Conservation (phyloP, 2,888 invertebrate species). For the Synanthedon myopaeformis region DNA sequence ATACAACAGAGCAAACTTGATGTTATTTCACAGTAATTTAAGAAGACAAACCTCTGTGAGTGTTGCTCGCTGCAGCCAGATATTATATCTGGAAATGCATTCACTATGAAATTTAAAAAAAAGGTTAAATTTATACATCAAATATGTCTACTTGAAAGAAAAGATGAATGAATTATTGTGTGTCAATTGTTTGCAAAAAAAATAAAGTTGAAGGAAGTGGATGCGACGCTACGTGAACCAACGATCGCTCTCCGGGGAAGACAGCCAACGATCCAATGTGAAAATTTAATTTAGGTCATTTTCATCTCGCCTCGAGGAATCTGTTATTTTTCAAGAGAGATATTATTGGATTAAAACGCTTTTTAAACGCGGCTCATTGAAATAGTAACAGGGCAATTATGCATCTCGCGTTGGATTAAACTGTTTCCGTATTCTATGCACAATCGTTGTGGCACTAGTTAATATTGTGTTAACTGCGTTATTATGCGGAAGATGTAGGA, state of each 20-base stretch:
- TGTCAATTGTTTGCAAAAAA: constrained; percentile 26
- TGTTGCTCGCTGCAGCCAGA: too few species aligned
- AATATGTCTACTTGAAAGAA: constrained; percentile 12
- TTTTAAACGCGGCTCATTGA: neutral
- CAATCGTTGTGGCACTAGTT: constrained; percentile 14
- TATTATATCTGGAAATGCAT: too few species aligned
- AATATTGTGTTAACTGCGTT: constrained; percentile 18
- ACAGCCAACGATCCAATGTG: constrained; percentile 62
- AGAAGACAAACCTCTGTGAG: too few species aligned
- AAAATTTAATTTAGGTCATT: constrained; percentile 66
- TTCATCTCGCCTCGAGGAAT: constrained; percentile 28
- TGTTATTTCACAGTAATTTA: too few species aligned
- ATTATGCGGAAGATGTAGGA: constrained; percentile 15
- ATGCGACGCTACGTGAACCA: constrained; percentile 15
- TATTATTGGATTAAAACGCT: constrained; percentile 2
- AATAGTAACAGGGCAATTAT: constrained; percentile 12
- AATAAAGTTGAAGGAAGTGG: constrained; percentile 6
- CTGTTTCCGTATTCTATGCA: constrained; percentile 2
- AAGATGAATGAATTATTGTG: constrained; percentile 28
- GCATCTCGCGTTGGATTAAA: constrained; percentile 18
- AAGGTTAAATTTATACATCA: too few species aligned
- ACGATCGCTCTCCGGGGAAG: constrained; percentile 55
- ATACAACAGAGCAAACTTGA: too few species aligned
- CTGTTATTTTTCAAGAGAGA: constrained; percentile 1
- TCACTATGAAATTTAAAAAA: too few species aligned